Percentiles rank a stretch among this genome's conserved stretches.
Evolutionary conservation across 1,140 invertebrate genomes (phyloP).

Genomic region (Rhynchophorus ferrugineus): DNA sequence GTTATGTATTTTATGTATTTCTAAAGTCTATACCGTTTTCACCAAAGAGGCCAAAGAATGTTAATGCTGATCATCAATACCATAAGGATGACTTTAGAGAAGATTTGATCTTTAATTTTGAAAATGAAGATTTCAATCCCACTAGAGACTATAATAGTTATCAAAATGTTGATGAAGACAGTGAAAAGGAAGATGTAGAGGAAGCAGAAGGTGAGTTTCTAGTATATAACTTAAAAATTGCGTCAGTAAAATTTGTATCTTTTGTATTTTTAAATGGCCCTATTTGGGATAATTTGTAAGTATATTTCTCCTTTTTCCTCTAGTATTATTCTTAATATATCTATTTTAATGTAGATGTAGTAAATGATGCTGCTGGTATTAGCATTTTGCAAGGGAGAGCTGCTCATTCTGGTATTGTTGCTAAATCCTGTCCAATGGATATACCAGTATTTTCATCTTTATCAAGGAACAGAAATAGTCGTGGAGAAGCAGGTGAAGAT

Average conservation of each 20-base stretch:
- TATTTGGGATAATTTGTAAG: not conserved
- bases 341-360: conserved; percentile 2
- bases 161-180: conserved; percentile 3
- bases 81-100: not conserved
- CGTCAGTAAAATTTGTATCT: not conserved
- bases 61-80: not conserved
- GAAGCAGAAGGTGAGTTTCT: conserved; percentile 9
- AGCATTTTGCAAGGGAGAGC: not conserved
- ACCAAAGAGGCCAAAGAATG: conserved; percentile 18
- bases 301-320: not conserved
- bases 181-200: conserved; percentile 11
- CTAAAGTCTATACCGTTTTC: conserved; percentile 13
- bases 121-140: conserved; percentile 5
- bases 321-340: not conserved
- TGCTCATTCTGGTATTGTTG: not conserved
- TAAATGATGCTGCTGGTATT: conserved; percentile 1
- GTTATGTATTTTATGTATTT: too few relatives aligned
- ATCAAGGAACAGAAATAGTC: conserved; percentile 6
- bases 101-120: conserved; percentile 18
- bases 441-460: conserved; percentile 13
- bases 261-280: not conserved
- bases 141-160: not conserved
- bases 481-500: conserved; percentile 1
- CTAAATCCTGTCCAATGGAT: conserved; percentile 19
- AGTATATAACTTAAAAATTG: not conserved